phyloP scores from a whole-genome alignment of 2,797 vertebrate species.

The Distichodus sexfasciatus region DNA sequence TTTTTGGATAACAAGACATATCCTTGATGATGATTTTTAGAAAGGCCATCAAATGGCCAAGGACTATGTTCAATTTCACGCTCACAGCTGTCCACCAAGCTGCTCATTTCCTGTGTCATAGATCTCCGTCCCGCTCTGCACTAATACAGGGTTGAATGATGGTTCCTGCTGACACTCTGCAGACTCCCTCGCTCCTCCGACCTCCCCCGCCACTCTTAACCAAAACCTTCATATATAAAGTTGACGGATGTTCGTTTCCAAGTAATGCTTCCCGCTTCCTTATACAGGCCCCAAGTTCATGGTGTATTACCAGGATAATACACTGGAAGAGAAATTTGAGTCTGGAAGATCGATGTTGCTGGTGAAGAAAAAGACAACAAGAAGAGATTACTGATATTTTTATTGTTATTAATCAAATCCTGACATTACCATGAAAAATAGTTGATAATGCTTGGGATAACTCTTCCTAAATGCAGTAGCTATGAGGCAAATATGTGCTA shows the following conservation, averaged over 20 bases:
- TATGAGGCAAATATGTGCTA: too few relatives aligned
- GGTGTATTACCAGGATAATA: neutral
- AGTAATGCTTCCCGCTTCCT: neutral
- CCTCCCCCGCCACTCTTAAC: neutral
- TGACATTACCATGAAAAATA: too few relatives aligned
- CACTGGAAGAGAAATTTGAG: neutral
- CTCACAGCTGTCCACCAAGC: neutral
- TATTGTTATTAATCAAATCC: too few relatives aligned
- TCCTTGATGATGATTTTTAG: too few relatives aligned
- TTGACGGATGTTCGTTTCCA: neutral
- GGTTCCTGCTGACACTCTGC: neutral
- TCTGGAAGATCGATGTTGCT: too few relatives aligned
- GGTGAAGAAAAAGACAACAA: too few relatives aligned
- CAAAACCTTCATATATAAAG: neutral
- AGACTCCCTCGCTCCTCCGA: neutral
- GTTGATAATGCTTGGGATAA: too few relatives aligned
- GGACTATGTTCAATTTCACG: slow-evolving; percentile 6
- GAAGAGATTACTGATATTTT: too few relatives aligned
- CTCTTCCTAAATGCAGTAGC: too few relatives aligned
- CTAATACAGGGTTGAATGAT: neutral
- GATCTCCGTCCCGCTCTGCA: neutral
- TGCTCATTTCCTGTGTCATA: slow-evolving; percentile 10
- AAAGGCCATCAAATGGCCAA: neutral
- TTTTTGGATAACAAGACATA: too few relatives aligned
- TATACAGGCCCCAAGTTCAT: too few relatives aligned